These are phyloP conservation scores for Anguilla obscura DNA, from an alignment of 2,797 vertebrate genomes.

Conservation along the genomic window DNA sequence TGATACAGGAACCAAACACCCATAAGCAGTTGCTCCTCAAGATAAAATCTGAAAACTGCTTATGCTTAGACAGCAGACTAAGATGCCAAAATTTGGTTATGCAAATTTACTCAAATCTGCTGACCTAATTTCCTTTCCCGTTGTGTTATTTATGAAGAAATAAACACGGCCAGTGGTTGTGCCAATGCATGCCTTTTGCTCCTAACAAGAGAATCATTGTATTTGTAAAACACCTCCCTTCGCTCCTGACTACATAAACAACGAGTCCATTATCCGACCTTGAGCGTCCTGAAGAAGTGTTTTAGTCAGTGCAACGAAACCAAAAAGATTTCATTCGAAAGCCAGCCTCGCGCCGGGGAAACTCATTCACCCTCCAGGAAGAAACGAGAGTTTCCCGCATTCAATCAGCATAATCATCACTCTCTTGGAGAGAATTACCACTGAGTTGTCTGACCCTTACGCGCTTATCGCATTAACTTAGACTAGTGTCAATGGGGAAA, in stretches of 20 bases:
- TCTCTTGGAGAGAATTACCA: neutral
- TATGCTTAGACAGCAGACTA: no score
- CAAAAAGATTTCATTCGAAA: neutral
- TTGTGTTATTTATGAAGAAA: neutral
- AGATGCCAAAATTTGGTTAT: no score
- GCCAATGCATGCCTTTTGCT: neutral
- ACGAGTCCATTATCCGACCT: neutral
- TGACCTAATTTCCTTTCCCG: neutral
- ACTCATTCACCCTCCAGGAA: neutral
- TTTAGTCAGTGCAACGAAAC: neutral
- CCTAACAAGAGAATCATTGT: neutral
- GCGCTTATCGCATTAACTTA: neutral
- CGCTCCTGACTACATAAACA: neutral
- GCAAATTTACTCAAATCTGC: neutral
- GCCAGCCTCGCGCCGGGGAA: neutral
- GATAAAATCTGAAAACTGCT: no score
- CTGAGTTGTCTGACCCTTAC: neutral
- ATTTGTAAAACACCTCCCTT: neutral
- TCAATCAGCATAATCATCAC: neutral
- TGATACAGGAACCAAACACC: no score
- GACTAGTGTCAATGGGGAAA: neutral
- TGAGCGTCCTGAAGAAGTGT: neutral
- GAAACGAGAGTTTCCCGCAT: neutral
- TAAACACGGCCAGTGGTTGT: neutral
- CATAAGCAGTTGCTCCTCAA: no score